phyloP scores from a whole-genome alignment of 2,888 invertebrate species.

The Onthophagus sagittarius region DNA sequence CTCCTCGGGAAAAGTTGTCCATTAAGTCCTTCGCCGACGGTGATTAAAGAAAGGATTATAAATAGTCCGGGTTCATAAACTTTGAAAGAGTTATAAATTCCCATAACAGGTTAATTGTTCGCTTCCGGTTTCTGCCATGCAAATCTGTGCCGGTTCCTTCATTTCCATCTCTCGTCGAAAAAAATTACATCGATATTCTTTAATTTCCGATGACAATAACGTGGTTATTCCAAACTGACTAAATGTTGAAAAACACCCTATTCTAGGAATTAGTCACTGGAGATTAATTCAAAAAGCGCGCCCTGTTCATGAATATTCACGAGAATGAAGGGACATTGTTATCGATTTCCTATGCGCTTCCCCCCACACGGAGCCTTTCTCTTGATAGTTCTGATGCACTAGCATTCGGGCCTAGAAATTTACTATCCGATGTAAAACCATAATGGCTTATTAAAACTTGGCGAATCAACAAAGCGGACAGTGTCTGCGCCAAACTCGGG shows the following conservation, averaged over 20 bases:
- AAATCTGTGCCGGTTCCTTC: not conserved
- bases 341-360: not conserved
- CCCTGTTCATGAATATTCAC: slow-evolving; percentile 4
- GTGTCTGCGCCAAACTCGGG: not conserved
- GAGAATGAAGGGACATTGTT: not conserved
- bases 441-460: slow-evolving; percentile 38
- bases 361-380: not conserved
- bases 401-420: slow-evolving; percentile 19
- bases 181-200: not conserved
- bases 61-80: not conserved
- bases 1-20: not conserved
- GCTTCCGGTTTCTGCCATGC: not conserved
- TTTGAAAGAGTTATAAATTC: not conserved
- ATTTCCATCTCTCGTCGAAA: not conserved
- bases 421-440: slow-evolving; percentile 29
- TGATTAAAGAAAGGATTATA: not conserved
- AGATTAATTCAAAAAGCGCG: not conserved
- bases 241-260: not conserved
- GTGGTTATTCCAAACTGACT: not conserved
- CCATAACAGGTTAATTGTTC: not conserved
- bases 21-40: not conserved
- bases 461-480: slow-evolving; percentile 34
- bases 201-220: not conserved
- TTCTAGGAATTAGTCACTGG: not conserved
- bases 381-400: not conserved